Evolutionary conservation across 37 sponge, comb jelly and placozoan species (phyloP), one percentile per base, ranked within the genome.

Genomic region (Cladorhizidae sp.): DNA sequence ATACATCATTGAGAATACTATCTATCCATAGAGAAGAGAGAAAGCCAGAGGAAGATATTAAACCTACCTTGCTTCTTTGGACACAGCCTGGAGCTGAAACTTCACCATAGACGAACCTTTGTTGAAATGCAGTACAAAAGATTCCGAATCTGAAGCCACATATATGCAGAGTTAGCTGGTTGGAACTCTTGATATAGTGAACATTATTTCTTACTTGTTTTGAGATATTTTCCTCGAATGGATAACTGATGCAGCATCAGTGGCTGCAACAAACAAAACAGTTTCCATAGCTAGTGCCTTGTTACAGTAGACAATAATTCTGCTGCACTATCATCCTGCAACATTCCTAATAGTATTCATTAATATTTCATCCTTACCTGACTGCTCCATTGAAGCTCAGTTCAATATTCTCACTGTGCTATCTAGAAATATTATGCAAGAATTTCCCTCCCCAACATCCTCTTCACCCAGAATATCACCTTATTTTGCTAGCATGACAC

Each of bases 1-100:
- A n/a, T n/a, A n/a, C n/a, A n/a, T n/a, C n/a, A n/a, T n/a, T n/a
- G n/a, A n/a, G n/a, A n/a, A n/a, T n/a, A n/a, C 5, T 9, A 45
- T 45, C 9, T 45, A 12, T 45, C 9, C 9, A 45, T 12, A 12
- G 49, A 45, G 9, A 45, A 9, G 9, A 45, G 9, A 45, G 49
- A 45, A 45, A n/a, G n/a, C n/a, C n/a, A n/a, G n/a, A n/a, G n/a
- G 61, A 12, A 59, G 61, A 7, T 17, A 28, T 5, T 59, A 17
- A 26, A 23, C 83, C 56, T 40, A 84, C 84, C 70, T 85, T 23
- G 85, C 85, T 61, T 77, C 85, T 33, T 78, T 70, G 25, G 85
- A 85, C 2, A 70, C 71, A 22, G 85, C 71, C 56, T 85, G 71
- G 21, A 85, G 51, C 3, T 2, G 25, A 21, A 85, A 72, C 14